Evolutionary conservation across 2,888 invertebrate species (phyloP).

Genomic region (Diaperis boleti): DNA sequence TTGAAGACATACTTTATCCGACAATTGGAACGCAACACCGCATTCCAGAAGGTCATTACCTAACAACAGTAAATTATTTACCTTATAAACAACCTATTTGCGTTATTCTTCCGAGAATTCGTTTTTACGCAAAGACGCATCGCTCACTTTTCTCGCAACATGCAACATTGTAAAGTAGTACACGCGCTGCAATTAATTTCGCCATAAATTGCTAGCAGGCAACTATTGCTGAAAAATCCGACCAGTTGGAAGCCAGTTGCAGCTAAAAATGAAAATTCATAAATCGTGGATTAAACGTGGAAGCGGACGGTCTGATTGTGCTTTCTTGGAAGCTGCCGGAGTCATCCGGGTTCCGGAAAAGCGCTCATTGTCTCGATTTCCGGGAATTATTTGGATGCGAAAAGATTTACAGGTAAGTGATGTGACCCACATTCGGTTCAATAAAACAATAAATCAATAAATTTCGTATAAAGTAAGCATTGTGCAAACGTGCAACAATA

Average conservation of each 20-base stretch:
- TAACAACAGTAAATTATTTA: slow-evolving; percentile 44
- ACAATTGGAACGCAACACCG: slow-evolving; percentile 46
- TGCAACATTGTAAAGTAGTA: slow-evolving; percentile 16
- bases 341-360: slow-evolving; percentile 17
- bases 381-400: too few relatives aligned
- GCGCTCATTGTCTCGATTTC: slow-evolving; percentile 8
- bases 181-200: slow-evolving; percentile 13
- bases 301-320: not conserved
- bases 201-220: not conserved
- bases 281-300: slow-evolving; percentile 3
- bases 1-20: slow-evolving; percentile 46
- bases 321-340: slow-evolving; percentile 9
- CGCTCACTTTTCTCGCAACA: slow-evolving; percentile 4
- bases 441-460: too few relatives aligned
- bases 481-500: too few relatives aligned
- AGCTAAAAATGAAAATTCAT: slow-evolving; percentile 6
- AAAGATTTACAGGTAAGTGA: too few relatives aligned
- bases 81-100: slow-evolving; percentile 22
- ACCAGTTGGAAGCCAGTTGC: not conserved
- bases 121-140: slow-evolving; percentile 11
- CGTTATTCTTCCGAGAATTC: slow-evolving; percentile 24
- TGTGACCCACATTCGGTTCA: too few relatives aligned
- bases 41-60: slow-evolving; percentile 47
- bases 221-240: slow-evolving; percentile 8
- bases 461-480: too few relatives aligned